phyloP scores from a whole-genome alignment of 2,888 invertebrate genomes.

The Rapana venosa region DNA sequence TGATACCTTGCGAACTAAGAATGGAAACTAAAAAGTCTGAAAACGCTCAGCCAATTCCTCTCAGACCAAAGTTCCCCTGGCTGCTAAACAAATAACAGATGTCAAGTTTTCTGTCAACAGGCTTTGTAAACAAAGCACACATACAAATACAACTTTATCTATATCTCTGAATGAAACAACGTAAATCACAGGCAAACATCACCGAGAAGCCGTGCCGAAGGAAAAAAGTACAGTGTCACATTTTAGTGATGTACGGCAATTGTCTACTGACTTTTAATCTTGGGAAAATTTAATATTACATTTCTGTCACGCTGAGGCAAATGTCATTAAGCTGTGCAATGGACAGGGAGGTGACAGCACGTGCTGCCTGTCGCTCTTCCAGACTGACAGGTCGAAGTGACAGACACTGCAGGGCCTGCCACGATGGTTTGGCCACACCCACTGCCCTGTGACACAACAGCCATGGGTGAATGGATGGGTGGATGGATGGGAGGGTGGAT shows the following conservation, averaged over 20 bases:
- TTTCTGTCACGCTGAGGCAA: not conserved
- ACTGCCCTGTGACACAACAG: not conserved
- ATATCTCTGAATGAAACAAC: too few species aligned
- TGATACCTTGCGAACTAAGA: too few species aligned
- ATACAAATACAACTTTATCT: too few species aligned
- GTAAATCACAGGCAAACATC: too few species aligned
- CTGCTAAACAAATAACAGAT: too few species aligned
- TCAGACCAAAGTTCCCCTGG: too few species aligned
- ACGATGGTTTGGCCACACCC: conserved; percentile 18
- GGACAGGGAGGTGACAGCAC: not conserved
- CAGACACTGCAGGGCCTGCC: conserved; percentile 39
- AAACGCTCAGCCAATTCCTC: too few species aligned
- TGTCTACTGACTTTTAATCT: not conserved
- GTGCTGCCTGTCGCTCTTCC: conserved; percentile 41
- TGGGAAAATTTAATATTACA: not conserved
- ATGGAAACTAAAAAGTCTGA: too few species aligned
- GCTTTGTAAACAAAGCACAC: too few species aligned
- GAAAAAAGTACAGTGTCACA: not conserved
- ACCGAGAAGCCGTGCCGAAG: too few species aligned
- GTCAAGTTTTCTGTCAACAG: too few species aligned
- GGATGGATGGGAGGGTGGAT: not conserved
- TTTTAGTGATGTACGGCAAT: not conserved
- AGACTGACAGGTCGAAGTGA: conserved; percentile 35
- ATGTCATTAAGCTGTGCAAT: not conserved
- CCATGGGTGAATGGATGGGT: not conserved